Percentiles rank a stretch among this genome's conserved stretches.
These are phyloP conservation scores for Ricordea florida DNA, from an alignment of 92 coral and sea anemone species.

Conservation along the genomic window DNA sequence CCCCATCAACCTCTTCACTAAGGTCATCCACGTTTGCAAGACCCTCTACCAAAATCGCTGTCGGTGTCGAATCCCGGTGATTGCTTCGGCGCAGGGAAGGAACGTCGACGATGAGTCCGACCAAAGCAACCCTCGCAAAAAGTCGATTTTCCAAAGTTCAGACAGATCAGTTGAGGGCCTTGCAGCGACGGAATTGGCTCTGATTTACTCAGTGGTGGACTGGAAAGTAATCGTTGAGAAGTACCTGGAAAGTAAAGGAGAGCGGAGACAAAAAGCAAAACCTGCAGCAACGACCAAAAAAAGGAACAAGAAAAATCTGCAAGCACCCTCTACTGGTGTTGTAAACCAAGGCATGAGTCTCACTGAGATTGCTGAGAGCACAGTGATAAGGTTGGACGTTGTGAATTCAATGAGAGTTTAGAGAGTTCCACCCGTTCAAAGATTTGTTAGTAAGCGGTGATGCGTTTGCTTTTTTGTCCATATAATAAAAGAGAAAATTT, in stretches of 20 bases:
- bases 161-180: too few species aligned
- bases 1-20: constrained; percentile 85
- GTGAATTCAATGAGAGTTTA: constrained; percentile 41
- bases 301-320: too few species aligned
- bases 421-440: neutral
- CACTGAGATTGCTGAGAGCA: neutral
- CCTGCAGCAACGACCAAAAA: too few species aligned
- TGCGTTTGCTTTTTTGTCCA: too few species aligned
- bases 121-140: neutral
- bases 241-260: constrained; percentile 73
- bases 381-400: constrained; percentile 43
- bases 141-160: too few species aligned
- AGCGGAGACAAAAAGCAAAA: neutral
- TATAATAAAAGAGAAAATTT: too few species aligned
- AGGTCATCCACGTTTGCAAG: constrained; percentile 59
- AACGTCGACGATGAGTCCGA: neutral
- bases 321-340: neutral
- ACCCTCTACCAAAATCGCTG: constrained; percentile 71
- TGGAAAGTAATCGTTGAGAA: constrained; percentile 74
- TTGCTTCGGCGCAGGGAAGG: constrained; percentile 49
- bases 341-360: neutral
- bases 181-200: constrained; percentile 32
- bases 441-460: too few species aligned
- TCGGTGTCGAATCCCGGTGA: constrained; percentile 75
- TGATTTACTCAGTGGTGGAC: constrained; percentile 78